Conservation (phyloP, 2,113 vertebrate species). For the Emydocephalus ijimae region DNA sequence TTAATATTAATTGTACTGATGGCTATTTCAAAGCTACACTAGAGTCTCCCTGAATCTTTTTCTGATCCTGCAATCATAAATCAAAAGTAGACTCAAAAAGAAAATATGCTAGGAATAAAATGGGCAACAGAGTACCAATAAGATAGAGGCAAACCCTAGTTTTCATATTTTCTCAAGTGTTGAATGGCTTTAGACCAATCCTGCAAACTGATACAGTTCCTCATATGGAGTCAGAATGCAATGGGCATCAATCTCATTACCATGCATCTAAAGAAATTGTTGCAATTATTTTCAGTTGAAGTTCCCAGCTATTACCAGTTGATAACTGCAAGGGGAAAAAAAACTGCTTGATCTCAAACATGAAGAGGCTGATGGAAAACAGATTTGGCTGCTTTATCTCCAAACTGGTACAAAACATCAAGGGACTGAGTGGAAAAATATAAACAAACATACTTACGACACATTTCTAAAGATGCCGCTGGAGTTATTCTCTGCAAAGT, state of each 20-base stretch:
- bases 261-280: background rate
- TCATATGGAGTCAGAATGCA: background rate
- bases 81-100: slow-evolving; percentile 4
- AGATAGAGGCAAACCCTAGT: background rate
- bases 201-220: background rate
- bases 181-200: slow-evolving; percentile 1
- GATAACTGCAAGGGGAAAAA: slow-evolving; percentile 19
- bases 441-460: slow-evolving; percentile 5
- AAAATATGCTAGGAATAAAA: slow-evolving; percentile 19
- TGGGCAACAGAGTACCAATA: background rate
- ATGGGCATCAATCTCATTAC: background rate
- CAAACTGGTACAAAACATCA: slow-evolving; percentile 23
- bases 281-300: background rate
- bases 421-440: slow-evolving; percentile 12
- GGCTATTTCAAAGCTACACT: background rate
- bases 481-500: slow-evolving; percentile 18
- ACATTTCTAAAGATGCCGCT: slow-evolving; percentile 26
- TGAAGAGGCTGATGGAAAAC: slow-evolving; percentile 37
- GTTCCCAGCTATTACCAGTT: slow-evolving; percentile 18
- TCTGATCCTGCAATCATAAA: slow-evolving; percentile 41
- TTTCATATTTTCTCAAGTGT: slow-evolving; percentile 18
- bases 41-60: background rate
- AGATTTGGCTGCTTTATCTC: slow-evolving; percentile 16
- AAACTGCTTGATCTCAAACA: slow-evolving; percentile 31
- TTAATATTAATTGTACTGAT: background rate